Evolutionary conservation across 2,888 invertebrate genomes (phyloP).

Genomic region (Mechanitis messenoides): DNA sequence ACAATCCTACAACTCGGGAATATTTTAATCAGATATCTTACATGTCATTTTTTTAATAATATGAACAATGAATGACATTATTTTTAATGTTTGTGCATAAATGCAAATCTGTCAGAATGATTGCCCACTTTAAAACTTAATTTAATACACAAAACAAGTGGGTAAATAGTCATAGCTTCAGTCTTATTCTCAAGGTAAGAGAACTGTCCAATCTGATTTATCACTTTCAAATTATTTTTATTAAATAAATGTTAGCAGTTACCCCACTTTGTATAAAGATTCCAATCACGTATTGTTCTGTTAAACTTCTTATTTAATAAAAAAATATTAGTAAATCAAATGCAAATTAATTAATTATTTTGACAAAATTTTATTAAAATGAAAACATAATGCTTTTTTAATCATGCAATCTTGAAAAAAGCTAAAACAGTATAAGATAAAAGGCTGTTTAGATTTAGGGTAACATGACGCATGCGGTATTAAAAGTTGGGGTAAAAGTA

Average conservation of each 20-base stretch:
- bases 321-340: neutral
- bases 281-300: conserved; percentile 1
- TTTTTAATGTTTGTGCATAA: conserved; percentile 6
- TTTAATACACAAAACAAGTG: neutral
- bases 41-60: neutral
- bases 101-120: conserved; percentile 9
- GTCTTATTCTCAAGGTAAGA: neutral
- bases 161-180: neutral
- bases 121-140: neutral
- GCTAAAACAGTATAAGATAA: too few species aligned
- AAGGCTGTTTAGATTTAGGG: too few species aligned
- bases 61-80: conserved; percentile 2
- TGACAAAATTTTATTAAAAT: too few species aligned
- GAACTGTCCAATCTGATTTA: neutral
- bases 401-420: too few species aligned
- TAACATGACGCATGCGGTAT: too few species aligned
- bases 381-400: too few species aligned
- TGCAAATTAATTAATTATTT: too few species aligned
- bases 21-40: neutral
- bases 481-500: neutral
- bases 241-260: neutral
- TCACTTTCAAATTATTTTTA: neutral
- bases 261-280: neutral
- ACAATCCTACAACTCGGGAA: conserved; percentile 31
- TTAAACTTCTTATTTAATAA: neutral